Conservation (phyloP, 2,888 invertebrate species). For the Beris chalybata region DNA sequence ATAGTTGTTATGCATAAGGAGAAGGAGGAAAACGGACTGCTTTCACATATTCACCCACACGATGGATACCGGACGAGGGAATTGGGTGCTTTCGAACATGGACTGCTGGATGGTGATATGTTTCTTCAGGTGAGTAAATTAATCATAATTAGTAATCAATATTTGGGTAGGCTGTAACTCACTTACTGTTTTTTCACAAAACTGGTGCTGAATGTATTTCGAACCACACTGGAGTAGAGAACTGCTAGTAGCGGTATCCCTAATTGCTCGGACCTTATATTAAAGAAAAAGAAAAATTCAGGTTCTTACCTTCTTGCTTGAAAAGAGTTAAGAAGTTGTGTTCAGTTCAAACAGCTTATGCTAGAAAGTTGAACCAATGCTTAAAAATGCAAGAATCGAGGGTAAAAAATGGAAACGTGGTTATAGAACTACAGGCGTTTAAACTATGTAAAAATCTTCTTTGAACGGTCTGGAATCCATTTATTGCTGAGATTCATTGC, state of each 20-base stretch:
- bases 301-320: no score
- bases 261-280: background rate
- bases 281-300: background rate
- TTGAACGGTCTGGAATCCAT: no score
- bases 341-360: no score
- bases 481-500: no score
- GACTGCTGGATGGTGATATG: conserved; percentile 91
- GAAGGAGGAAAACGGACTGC: conserved; percentile 80
- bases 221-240: background rate
- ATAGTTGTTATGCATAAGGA: conserved; percentile 94
- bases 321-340: no score
- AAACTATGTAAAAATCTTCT: no score
- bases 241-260: background rate
- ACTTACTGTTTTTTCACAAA: no score
- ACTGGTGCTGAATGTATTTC: background rate
- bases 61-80: conserved; percentile 68
- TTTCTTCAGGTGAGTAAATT: conserved; percentile 79
- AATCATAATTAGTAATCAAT: background rate
- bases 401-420: no score
- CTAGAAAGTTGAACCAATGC: no score
- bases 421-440: no score
- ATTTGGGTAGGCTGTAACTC: no score
- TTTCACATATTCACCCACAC: conserved; percentile 65
- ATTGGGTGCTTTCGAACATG: conserved; percentile 85
- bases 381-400: no score